A percentile compares a stretch with the other conserved stretches of the same genome.
Conservation (phyloP, 1,140 invertebrate species). For the Pygmarrhopalites habei region DNA sequence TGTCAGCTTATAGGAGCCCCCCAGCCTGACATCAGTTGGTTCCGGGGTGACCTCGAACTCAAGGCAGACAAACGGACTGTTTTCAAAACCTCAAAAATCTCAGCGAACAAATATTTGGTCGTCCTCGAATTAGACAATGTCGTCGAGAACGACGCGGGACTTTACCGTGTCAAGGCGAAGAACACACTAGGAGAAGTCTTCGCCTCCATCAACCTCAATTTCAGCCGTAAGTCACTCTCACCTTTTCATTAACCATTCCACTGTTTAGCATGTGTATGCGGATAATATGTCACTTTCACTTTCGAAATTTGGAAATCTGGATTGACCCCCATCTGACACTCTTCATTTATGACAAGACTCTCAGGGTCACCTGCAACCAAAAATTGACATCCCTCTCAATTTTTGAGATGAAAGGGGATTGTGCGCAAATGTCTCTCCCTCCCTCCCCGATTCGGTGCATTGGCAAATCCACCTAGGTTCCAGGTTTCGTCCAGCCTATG, state of each 20-base stretch:
- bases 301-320: too few relatives aligned
- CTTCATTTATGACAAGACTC: too few relatives aligned
- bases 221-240: constrained; percentile 76
- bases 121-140: constrained; percentile 90
- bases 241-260: constrained; percentile 3
- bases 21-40: constrained; percentile 87
- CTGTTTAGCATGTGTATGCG: not conserved
- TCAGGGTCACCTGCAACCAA: too few relatives aligned
- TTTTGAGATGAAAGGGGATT: too few relatives aligned
- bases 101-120: constrained; percentile 78
- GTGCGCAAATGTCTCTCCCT: too few relatives aligned
- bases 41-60: constrained; percentile 72
- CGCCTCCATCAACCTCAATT: constrained; percentile 96
- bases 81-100: constrained; percentile 75
- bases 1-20: constrained; percentile 81
- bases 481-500: too few relatives aligned
- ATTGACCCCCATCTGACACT: too few relatives aligned
- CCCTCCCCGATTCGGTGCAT: too few relatives aligned
- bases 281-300: too few relatives aligned
- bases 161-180: constrained; percentile 96
- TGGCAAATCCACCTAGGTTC: too few relatives aligned
- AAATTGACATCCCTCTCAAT: too few relatives aligned
- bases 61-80: constrained; percentile 73
- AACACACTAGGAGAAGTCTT: constrained; percentile 97
- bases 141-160: constrained; percentile 88